phyloP scores from a whole-genome alignment of 2,888 invertebrate genomes.

The Anagyrus pseudococci region DNA sequence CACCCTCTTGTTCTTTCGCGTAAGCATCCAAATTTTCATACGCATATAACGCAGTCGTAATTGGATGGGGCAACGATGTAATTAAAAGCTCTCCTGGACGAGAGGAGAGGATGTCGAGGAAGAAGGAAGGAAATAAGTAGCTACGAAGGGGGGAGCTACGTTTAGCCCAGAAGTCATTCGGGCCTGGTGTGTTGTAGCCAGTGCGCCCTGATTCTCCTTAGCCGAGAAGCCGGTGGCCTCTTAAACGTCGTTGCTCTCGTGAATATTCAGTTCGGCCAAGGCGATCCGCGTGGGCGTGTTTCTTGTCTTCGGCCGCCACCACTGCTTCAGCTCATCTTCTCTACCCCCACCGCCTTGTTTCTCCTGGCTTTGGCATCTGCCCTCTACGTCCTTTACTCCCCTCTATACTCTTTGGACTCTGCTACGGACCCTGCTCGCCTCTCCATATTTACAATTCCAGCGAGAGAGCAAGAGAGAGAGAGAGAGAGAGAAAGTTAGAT shows the following conservation, averaged over 20 bases:
- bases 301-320: background rate
- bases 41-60: too few relatives aligned
- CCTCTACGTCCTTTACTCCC: background rate
- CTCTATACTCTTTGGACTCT: background rate
- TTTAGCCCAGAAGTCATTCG: too few relatives aligned
- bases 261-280: constrained; percentile 24
- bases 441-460: background rate
- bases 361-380: background rate
- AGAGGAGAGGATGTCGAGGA: too few relatives aligned
- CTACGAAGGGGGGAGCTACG: too few relatives aligned
- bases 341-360: background rate
- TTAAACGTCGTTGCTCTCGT: background rate
- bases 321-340: background rate
- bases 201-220: too few relatives aligned
- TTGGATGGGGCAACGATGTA: too few relatives aligned
- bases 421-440: background rate
- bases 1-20: too few relatives aligned
- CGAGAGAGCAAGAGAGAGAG: background rate
- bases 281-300: background rate
- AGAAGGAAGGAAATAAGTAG: too few relatives aligned
- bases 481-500: background rate
- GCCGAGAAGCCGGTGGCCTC: background rate
- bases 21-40: too few relatives aligned
- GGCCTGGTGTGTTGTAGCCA: too few relatives aligned
- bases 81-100: too few relatives aligned